Percentiles rank a stretch among this genome's conserved stretches.
These are phyloP conservation scores for Trissoscelio sp. DNA, from an alignment of 2,888 invertebrate genomes.

Conservation along the genomic window DNA sequence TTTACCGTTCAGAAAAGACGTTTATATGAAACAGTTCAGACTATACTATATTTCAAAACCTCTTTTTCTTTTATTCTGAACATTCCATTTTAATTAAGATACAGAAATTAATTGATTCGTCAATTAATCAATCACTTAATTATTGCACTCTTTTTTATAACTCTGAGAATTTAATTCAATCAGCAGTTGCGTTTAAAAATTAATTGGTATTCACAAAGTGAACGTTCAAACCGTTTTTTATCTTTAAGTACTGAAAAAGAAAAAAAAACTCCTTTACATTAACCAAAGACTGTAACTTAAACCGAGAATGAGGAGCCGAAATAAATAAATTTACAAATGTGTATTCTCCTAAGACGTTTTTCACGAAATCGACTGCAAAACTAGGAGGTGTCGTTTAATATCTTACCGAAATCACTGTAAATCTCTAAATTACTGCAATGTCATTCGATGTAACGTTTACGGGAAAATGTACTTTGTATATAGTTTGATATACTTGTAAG, in stretches of 20 bases:
- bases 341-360: constrained; percentile 19
- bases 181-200: too few relatives aligned
- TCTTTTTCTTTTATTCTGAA: background rate
- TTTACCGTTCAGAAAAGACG: constrained; percentile 2
- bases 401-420: constrained; percentile 21
- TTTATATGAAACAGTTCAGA: constrained; percentile 1
- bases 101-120: too few relatives aligned
- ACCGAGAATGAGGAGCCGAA: background rate
- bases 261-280: constrained; percentile 6
- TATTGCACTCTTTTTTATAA: too few relatives aligned
- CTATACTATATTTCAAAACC: background rate
- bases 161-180: too few relatives aligned
- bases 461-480: constrained; percentile 37
- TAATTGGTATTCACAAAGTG: constrained; percentile 5
- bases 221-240: background rate
- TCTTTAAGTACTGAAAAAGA: background rate
- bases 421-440: constrained; percentile 12
- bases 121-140: too few relatives aligned
- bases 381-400: constrained; percentile 7
- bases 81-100: background rate
- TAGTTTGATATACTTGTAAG: constrained; percentile 31
- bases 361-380: constrained; percentile 19
- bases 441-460: constrained; percentile 22
- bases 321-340: constrained; percentile 19
- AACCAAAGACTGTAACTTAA: constrained; percentile 16